These are phyloP conservation scores for Aleadryas rufinucha DNA, from an alignment of 2,113 vertebrate genomes.

Conservation along the genomic window DNA sequence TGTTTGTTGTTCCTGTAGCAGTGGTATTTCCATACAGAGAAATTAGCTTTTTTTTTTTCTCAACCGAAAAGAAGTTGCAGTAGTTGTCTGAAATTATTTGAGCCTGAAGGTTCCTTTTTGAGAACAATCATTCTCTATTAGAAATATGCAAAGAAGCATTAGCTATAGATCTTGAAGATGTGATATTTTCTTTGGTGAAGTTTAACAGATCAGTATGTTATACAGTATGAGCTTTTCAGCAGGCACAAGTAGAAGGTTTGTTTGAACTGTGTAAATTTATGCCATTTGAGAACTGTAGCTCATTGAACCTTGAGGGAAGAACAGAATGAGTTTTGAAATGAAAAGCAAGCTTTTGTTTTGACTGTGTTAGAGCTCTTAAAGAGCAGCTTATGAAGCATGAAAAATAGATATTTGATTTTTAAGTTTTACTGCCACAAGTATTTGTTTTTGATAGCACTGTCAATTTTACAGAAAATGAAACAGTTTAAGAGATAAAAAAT, in stretches of 20 bases:
- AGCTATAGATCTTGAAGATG: neutral
- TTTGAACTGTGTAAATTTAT: neutral
- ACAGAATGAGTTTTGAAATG: neutral
- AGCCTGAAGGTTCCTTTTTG: neutral
- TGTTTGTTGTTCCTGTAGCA: neutral
- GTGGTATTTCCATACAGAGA: neutral
- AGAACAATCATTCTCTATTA: neutral
- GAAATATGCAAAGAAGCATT: neutral
- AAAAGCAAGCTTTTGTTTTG: conserved; percentile 30
- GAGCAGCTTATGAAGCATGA: neutral
- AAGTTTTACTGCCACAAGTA: neutral
- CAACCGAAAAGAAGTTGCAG: accelerated
- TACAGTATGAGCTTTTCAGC: neutral
- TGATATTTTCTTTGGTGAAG: neutral
- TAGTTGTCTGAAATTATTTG: neutral
- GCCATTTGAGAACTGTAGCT: neutral
- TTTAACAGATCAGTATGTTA: neutral
- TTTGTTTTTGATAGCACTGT: neutral
- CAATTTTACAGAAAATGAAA: neutral
- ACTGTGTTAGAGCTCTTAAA: neutral
- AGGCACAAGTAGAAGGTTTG: neutral
- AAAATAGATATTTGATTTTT: neutral
- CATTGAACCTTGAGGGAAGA: neutral
- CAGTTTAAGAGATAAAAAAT: neutral
- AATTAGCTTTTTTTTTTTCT: neutral